phyloP scores from a whole-genome alignment of 2,113 vertebrate genomes.

The Phalacrocorax aristotelis region DNA sequence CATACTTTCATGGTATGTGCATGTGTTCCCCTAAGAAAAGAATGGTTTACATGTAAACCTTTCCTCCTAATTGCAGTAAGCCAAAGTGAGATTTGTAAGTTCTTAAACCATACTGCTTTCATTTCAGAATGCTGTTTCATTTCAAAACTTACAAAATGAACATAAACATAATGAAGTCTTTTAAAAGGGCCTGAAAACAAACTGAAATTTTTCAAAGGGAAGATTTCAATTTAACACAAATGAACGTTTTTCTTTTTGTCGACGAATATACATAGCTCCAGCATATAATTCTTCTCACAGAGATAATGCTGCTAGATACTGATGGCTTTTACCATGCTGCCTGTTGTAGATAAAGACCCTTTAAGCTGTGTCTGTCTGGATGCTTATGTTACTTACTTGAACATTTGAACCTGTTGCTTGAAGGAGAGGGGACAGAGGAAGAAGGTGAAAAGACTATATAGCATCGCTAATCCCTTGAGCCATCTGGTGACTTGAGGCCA shows the following conservation, averaged over 20 bases:
- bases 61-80: not conserved
- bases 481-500: constrained; percentile 59
- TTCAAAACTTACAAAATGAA: not conserved
- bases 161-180: not conserved
- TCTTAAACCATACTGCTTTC: not conserved
- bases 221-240: not conserved
- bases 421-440: constrained; percentile 2
- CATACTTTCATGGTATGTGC: not conserved
- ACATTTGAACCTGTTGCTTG: constrained; percentile 48
- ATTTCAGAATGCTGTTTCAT: not conserved
- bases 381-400: not conserved
- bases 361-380: not conserved
- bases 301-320: not conserved
- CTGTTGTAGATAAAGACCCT: not conserved
- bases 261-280: not conserved
- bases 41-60: not conserved
- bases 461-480: constrained; percentile 58
- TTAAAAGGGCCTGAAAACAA: not conserved
- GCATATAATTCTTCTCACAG: not conserved
- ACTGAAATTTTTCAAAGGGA: not conserved
- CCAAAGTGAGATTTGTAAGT: not conserved
- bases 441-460: constrained; percentile 45
- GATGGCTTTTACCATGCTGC: not conserved
- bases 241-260: not conserved
- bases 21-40: not conserved